These are phyloP conservation scores for Resseliella maxima DNA, from an alignment of 2,888 invertebrate genomes.

Conservation along the genomic window DNA sequence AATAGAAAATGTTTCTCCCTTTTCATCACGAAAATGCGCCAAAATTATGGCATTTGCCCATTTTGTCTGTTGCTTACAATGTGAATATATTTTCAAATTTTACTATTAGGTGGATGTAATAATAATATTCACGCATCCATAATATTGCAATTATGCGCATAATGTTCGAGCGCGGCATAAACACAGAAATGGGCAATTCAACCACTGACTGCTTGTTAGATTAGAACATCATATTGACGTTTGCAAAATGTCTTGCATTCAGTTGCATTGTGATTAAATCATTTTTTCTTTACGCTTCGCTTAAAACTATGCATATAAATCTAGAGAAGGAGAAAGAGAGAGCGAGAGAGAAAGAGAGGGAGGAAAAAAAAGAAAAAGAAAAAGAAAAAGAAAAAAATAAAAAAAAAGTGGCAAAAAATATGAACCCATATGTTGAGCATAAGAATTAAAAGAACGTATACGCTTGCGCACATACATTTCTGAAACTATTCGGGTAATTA, in stretches of 20 bases:
- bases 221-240: conserved; percentile 32
- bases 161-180: background rate
- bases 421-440: background rate
- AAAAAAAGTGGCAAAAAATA: background rate
- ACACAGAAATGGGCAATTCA: background rate
- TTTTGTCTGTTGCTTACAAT: no score
- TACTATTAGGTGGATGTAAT: background rate
- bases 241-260: background rate
- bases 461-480: background rate
- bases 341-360: no score
- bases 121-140: background rate
- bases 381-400: no score
- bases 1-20: background rate
- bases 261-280: background rate
- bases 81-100: background rate
- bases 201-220: conserved; percentile 12
- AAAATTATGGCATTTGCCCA: no score
- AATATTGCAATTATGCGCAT: conserved; percentile 33
- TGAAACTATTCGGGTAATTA: background rate
- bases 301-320: background rate
- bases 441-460: background rate
- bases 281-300: background rate
- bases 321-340: no score
- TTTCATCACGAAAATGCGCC: background rate
- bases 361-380: no score